Percentiles rank a stretch among this genome's conserved stretches.
phyloP scores from a whole-genome alignment of 2,888 invertebrate genomes.

The Ypsolopha sequella region DNA sequence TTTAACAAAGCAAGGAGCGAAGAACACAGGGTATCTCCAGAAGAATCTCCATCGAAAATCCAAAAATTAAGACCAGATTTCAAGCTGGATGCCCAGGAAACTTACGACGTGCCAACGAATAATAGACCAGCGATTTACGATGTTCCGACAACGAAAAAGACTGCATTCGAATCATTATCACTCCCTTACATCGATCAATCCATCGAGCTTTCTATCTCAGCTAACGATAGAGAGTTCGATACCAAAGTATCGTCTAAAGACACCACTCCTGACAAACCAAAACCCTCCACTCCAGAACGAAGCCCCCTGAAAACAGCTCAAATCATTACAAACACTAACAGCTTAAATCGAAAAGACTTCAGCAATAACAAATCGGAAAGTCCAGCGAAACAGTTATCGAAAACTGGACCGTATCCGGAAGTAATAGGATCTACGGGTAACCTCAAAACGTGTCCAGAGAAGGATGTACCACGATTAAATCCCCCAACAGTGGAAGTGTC shows the following conservation, averaged over 20 bases:
- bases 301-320: constrained; percentile 43
- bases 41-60: constrained; percentile 24
- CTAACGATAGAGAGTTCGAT: constrained; percentile 66
- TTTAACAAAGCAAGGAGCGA: constrained; percentile 24
- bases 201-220: constrained; percentile 56
- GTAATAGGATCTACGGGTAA: constrained; percentile 53
- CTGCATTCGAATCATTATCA: constrained; percentile 56
- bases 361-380: constrained; percentile 23
- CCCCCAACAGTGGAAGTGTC: constrained; percentile 68
- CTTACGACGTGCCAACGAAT: constrained; percentile 59
- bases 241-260: constrained; percentile 55
- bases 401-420: constrained; percentile 49
- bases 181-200: constrained; percentile 62
- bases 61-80: constrained; percentile 39
- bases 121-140: constrained; percentile 60
- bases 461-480: constrained; percentile 61
- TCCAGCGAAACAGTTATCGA: constrained; percentile 38
- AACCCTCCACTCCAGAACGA: constrained; percentile 28
- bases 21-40: constrained; percentile 12
- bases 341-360: constrained; percentile 53
- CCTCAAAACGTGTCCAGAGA: constrained; percentile 50
- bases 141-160: constrained; percentile 51
- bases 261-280: constrained; percentile 41
- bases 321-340: constrained; percentile 36
- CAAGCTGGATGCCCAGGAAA: constrained; percentile 41